Evolutionary conservation across 2,113 vertebrate species (phyloP), one percentile per base, ranked within the genome.

Genomic region (Tachysurus fulvidraco): DNA sequence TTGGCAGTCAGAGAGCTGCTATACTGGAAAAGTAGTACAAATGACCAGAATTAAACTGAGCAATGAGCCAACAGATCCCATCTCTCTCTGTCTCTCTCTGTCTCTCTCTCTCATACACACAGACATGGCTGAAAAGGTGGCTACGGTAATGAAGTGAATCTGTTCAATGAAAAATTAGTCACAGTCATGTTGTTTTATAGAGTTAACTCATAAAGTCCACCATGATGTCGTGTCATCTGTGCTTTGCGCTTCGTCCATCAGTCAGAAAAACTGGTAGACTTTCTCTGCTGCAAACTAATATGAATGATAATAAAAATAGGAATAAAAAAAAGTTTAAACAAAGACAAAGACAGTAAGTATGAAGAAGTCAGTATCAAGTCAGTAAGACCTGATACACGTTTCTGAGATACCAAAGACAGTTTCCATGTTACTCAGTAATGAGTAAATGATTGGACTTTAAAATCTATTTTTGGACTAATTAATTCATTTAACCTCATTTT

Each of bases 401-500:
- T 64, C 23, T 44, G 36, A 62, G 23, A 81, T n/a, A n/a, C 59
- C 13, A n/a, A 46, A 64, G 55, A 81, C 44, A 81, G 44, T 46
- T 44, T 64, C 21, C 19, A n/a, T 23, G 28, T 36, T 36, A 41
- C n/a, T 80, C 80, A 81, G 36, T 44, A 64, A 62, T 5, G 1
- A 64, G 54, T 23, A 59, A 3, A 41, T 50, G 44, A 82, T 82
- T 65, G 25, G 80, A 82, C 41, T 65, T 65, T 50, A 3, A 14
- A 64, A 19, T 46, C 59, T 82, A 82, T 65, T 82, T 82, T 28
- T 46, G 41, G 60, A 65, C 59, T 82, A 82, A 82, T 82, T 82
- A 82, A 64, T 82, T 50, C 9, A 50, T 64, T 82, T 82, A 82
- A 82, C 80, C 80, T 82, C 59, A 11, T 64, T 82, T 82, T 82